Percentiles rank a stretch among this genome's conserved stretches.
These are phyloP conservation scores for Cantharis nigra DNA, from an alignment of 2,888 invertebrate species.

Conservation along the genomic window DNA sequence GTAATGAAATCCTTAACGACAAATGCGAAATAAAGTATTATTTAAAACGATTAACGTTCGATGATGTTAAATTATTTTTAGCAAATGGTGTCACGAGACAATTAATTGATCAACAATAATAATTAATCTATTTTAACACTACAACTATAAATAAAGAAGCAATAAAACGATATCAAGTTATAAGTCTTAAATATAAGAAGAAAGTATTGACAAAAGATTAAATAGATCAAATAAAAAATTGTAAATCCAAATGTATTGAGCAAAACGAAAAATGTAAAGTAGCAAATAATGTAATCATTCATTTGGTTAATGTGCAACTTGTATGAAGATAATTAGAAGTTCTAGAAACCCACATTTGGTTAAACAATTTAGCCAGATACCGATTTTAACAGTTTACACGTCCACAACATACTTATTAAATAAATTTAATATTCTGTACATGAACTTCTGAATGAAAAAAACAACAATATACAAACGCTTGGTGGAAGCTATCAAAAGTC, in stretches of 20 bases:
- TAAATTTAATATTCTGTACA: neutral
- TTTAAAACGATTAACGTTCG: neutral
- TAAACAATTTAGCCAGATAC: neutral
- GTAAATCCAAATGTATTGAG: neutral
- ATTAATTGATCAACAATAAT: neutral
- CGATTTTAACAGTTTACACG: neutral
- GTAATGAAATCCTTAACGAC: neutral
- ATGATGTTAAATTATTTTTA: neutral
- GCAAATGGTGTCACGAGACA: slow-evolving; percentile 1
- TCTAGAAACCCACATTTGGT: slow-evolving; percentile 1
- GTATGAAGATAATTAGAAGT: neutral
- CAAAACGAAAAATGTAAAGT: neutral
- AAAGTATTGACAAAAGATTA: neutral
- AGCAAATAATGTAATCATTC: neutral
- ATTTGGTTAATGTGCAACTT: neutral
- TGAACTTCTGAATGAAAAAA: neutral
- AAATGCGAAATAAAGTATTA: neutral
- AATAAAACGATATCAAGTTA: neutral
- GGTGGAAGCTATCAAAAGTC: neutral
- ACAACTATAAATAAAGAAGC: neutral
- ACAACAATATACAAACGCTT: neutral
- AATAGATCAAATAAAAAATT: neutral
- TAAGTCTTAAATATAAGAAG: neutral
- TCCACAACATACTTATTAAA: neutral
- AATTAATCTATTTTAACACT: neutral